Base-by-base conservation (phyloP, 2,797 vertebrate genomes). In the Eremophila alpestris region DNA sequence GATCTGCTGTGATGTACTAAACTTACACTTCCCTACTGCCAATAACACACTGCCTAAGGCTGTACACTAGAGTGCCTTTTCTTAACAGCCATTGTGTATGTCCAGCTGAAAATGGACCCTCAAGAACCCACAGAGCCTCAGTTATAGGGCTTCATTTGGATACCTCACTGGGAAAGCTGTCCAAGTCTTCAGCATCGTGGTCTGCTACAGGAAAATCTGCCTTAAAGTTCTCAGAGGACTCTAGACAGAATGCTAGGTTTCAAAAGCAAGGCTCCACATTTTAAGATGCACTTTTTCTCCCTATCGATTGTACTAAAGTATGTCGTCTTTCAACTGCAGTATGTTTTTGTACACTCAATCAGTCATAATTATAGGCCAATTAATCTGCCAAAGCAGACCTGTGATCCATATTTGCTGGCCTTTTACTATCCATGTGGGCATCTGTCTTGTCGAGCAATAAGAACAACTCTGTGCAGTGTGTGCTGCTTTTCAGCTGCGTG, bases 61-160 rank as follows among this genome's bases (percentile, higher is more conserved):
- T 97, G 97, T 97, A 98, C 98, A 98, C 98, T 98, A 97, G 98
- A 99, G 99, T 99, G 99, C 99, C 99, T 99, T 99, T 98, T 98
- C 98, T 98, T 98, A 98, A 98, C 97, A 98, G 98, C 98, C 97
- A 98, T 98, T 97, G 95, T 98, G 85, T 95, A 97, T 84, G 97
- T 98, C 98, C 97, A 97, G 90, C 97, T 87, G 92, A 94, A 97
- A 97, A 97, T 95, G 96, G 98, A 97, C 95, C 92, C 97, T 94
- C 91, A 96, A 97, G 97, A 96, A 97, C 97, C 97, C 96, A 87
- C 96, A 96, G 97, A 96, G 97, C 97, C 96, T 97, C 97, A 92
- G 95, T 93, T 96, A 94, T 94, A 92, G 96, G 97, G 95, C 97
- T 97, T 97, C 96, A 93, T 97, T 98, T 97, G 95, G 96, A 97